phyloP scores from a whole-genome alignment of 2,888 invertebrate species.

The Serrognathus titanus region DNA sequence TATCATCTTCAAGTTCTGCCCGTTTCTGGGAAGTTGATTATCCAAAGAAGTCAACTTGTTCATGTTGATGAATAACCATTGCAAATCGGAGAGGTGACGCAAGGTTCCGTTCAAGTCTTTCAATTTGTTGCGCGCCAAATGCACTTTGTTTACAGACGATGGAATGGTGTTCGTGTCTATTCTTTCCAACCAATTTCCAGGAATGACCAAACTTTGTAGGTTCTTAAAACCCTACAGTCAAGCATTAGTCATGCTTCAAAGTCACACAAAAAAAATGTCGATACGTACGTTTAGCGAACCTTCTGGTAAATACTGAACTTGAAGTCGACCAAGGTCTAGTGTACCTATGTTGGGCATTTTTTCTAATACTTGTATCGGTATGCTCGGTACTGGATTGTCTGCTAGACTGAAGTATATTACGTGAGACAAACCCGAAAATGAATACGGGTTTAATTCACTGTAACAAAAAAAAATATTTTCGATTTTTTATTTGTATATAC shows the following conservation, averaged over 20 bases:
- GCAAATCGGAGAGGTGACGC: conserved; percentile 67
- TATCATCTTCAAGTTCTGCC: conserved; percentile 64
- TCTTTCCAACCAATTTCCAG: conserved; percentile 71
- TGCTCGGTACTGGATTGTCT: conserved; percentile 71
- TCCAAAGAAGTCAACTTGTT: conserved; percentile 74
- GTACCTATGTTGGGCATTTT: conserved; percentile 75
- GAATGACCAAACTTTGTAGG: conserved; percentile 67
- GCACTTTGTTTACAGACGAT: conserved; percentile 63
- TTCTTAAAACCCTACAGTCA: conserved; percentile 55
- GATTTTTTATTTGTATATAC: not conserved
- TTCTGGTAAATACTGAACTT: conserved; percentile 68
- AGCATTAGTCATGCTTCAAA: too few species aligned
- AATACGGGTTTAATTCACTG: conserved; percentile 70
- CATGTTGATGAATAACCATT: conserved; percentile 75
- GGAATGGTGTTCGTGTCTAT: conserved; percentile 73
- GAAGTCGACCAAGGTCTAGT: conserved; percentile 78
- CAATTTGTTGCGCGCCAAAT: conserved; percentile 72
- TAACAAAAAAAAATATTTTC: conserved; percentile 34
- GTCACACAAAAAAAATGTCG: too few species aligned
- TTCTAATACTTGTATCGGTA: conserved; percentile 72
- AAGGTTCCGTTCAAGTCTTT: conserved; percentile 72
- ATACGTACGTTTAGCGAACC: conserved; percentile 71
- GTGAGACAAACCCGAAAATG: conserved; percentile 71
- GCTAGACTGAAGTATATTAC: conserved; percentile 76
- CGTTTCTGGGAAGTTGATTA: conserved; percentile 68